Conservation (phyloP, 2,797 vertebrate species). For the Ammospiza maritima region DNA sequence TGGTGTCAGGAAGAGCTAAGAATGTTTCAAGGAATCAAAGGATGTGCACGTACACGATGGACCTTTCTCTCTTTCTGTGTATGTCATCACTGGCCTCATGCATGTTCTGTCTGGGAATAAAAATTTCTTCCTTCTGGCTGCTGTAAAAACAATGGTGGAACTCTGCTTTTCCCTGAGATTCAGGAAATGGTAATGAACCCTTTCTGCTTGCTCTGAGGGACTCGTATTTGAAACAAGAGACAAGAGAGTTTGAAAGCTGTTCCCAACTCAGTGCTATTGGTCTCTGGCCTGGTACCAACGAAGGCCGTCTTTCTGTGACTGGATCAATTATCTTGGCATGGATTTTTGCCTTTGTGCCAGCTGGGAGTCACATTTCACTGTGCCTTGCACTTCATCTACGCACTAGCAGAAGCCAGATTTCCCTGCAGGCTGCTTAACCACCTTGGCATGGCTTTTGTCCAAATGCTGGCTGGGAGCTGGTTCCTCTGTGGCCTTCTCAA, state of each 20-base stretch:
- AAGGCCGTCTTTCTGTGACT: constrained; percentile 6
- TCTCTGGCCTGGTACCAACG: constrained; percentile 1
- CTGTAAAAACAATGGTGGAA: neutral
- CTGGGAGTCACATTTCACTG: constrained; percentile 40
- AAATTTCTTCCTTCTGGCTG: neutral
- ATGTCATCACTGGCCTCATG: neutral
- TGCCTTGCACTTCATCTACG: constrained; percentile 34
- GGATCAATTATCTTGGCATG: constrained; percentile 52
- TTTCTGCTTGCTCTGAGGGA: neutral
- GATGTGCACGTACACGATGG: neutral
- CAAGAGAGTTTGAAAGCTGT: constrained; percentile 11
- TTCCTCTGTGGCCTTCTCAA: constrained; percentile 57
- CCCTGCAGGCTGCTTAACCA: constrained; percentile 56
- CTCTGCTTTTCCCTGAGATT: neutral
- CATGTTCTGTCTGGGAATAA: neutral
- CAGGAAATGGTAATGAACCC: neutral
- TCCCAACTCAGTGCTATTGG: neutral
- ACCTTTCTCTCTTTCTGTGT: neutral
- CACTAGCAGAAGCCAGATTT: constrained; percentile 37
- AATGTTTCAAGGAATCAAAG: neutral
- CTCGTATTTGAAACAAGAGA: neutral
- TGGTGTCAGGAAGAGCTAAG: neutral
- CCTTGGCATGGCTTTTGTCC: constrained; percentile 54
- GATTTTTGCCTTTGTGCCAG: constrained; percentile 12
- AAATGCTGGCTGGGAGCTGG: constrained; percentile 21